A percentile compares a stretch with the other conserved stretches of the same genome.
Evolutionary conservation across 92 coral and sea anemone species (phyloP).

Genomic region (Parazoanthus atlanticus): DNA sequence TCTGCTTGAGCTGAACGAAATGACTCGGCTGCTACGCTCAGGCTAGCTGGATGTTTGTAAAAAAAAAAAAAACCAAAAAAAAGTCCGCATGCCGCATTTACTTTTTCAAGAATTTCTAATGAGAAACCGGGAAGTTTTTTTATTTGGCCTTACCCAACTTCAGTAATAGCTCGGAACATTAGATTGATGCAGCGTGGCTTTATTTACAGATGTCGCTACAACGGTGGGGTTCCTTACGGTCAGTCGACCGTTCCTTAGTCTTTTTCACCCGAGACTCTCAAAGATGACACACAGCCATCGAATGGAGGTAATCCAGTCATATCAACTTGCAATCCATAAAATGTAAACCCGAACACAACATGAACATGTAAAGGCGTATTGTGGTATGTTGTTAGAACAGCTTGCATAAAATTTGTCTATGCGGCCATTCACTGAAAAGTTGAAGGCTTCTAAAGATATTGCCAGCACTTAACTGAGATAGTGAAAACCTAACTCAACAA

Average conservation of each 20-base stretch:
- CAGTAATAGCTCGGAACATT: too few species aligned
- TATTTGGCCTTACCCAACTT: not conserved
- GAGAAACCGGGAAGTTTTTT: too few species aligned
- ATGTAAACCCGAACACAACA: too few species aligned
- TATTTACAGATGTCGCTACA: conserved; percentile 82
- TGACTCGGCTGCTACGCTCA: too few species aligned
- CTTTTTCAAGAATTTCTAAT: too few species aligned
- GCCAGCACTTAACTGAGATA: not conserved
- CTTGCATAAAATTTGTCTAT: too few species aligned
- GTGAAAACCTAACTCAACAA: not conserved
- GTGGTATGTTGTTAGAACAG: too few species aligned
- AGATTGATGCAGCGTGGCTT: not conserved
- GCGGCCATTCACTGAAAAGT: not conserved
- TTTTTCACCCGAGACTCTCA: conserved; percentile 66
- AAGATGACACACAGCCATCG: conserved; percentile 78
- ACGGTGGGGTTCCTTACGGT: conserved; percentile 90
- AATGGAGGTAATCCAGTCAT: conserved; percentile 76
- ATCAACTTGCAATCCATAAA: not conserved
- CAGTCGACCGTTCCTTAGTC: conserved; percentile 89
- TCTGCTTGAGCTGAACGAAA: too few species aligned
- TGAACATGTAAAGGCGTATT: too few species aligned
- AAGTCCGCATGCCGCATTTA: too few species aligned
- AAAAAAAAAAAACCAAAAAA: too few species aligned
- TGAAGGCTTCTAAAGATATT: not conserved
- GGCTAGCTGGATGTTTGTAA: too few species aligned